These are phyloP conservation scores for Blastobasis lacticolella DNA, from an alignment of 2,888 invertebrate genomes.

Conservation along the genomic window DNA sequence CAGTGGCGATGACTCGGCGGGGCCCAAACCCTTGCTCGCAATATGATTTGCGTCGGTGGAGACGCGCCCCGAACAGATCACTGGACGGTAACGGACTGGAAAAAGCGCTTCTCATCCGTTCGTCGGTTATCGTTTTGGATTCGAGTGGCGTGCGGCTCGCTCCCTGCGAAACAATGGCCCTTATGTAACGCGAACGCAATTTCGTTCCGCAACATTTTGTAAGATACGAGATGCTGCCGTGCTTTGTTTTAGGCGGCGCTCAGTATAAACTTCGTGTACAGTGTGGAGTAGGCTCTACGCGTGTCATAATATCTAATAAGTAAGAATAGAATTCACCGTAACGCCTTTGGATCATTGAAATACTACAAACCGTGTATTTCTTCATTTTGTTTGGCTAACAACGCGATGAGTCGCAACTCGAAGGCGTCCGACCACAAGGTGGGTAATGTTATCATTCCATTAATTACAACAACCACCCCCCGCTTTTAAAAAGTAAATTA, in stretches of 20 bases:
- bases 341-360: too few species aligned
- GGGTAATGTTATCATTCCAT: constrained; percentile 73
- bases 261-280: not conserved
- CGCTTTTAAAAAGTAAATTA: constrained; percentile 73
- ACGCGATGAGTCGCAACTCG: not conserved
- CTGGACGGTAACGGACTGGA: constrained; percentile 71
- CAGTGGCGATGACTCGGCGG: constrained; percentile 59
- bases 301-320: too few species aligned
- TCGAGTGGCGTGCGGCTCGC: constrained; percentile 37
- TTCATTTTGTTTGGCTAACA: too few species aligned
- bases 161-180: constrained; percentile 9
- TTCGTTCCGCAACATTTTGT: not conserved
- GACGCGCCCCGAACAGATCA: constrained; percentile 70
- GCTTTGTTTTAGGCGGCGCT: not conserved
- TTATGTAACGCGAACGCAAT: not conserved
- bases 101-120: constrained; percentile 69
- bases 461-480: constrained; percentile 70
- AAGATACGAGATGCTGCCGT: not conserved
- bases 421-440: constrained; percentile 61
- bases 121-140: constrained; percentile 39
- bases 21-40: constrained; percentile 48
- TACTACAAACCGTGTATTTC: too few species aligned
- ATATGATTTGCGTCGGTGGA: constrained; percentile 74
- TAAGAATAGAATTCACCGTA: too few species aligned
- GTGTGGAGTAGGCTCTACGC: not conserved